Evolutionary conservation across 2,888 invertebrate genomes (phyloP).

Genomic region (Stenurella melanura): DNA sequence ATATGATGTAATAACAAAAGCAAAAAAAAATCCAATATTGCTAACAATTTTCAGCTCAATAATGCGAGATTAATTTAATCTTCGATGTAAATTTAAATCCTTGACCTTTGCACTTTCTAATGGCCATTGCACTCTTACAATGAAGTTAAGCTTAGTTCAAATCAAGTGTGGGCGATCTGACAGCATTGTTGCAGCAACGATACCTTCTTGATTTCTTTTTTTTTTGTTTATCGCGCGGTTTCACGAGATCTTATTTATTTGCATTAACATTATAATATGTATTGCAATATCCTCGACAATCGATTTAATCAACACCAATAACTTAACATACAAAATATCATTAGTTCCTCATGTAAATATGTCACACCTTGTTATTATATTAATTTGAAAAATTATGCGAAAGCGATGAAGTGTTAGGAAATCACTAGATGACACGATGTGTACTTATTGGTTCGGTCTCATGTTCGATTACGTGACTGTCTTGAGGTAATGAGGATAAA

Average conservation of each 20-base stretch:
- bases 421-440: neutral
- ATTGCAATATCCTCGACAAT: slow-evolving; percentile 29
- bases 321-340: slow-evolving; percentile 48
- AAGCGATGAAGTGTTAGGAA: slow-evolving; percentile 23
- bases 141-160: slow-evolving; percentile 45
- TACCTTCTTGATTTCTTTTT: slow-evolving; percentile 53
- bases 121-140: slow-evolving; percentile 58
- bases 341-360: slow-evolving; percentile 52
- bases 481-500: neutral
- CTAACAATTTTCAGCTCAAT: slow-evolving; percentile 27
- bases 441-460: neutral
- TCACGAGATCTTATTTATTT: slow-evolving; percentile 50
- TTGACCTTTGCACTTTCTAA: slow-evolving; percentile 61
- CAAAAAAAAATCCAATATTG: neutral
- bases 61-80: slow-evolving; percentile 51
- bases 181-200: slow-evolving; percentile 53
- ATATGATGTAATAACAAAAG: slow-evolving; percentile 4
- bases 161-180: slow-evolving; percentile 53
- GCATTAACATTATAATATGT: slow-evolving; percentile 49
- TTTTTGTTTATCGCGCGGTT: slow-evolving; percentile 47
- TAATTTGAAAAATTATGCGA: slow-evolving; percentile 51
- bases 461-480: neutral
- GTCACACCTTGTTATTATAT: slow-evolving; percentile 58
- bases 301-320: slow-evolving; percentile 42
- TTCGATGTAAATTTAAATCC: slow-evolving; percentile 55